Percentiles rank a stretch among this genome's conserved stretches.
phyloP scores from a whole-genome alignment of 2,113 vertebrate genomes.

The Phalacrocorax brasilianus region DNA sequence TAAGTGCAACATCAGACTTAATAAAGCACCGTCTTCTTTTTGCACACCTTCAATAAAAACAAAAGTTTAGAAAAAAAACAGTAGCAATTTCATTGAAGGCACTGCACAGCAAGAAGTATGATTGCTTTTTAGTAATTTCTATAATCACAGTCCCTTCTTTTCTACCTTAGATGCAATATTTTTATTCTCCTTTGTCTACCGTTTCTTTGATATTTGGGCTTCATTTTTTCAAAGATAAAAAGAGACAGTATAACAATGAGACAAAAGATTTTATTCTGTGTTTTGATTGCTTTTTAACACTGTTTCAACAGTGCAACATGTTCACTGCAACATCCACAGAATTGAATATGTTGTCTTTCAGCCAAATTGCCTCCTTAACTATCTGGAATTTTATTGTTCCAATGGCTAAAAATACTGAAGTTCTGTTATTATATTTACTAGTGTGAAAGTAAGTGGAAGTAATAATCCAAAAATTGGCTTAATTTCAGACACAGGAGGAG shows the following conservation, averaged over 20 bases:
- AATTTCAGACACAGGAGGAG: neutral
- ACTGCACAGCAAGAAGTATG: neutral
- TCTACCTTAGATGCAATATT: neutral
- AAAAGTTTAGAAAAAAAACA: neutral
- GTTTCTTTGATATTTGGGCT: neutral
- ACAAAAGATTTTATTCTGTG: neutral
- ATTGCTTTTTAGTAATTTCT: neutral
- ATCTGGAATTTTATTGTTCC: neutral
- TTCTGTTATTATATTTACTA: neutral
- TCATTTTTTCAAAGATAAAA: neutral
- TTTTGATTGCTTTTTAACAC: neutral
- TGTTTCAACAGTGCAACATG: neutral
- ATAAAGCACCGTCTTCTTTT: neutral
- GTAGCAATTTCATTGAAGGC: neutral
- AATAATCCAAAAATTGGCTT: neutral
- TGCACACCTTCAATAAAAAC: neutral
- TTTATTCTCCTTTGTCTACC: neutral
- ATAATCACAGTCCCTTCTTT: neutral
- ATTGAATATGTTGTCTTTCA: neutral
- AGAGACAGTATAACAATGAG: neutral
- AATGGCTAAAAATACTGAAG: neutral
- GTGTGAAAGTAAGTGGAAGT: neutral
- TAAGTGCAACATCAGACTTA: neutral
- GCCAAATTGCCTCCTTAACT: neutral
- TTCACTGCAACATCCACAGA: neutral